phyloP scores from a whole-genome alignment of 2,113 vertebrate species.

The Poeciliopsis turrubarensis region DNA sequence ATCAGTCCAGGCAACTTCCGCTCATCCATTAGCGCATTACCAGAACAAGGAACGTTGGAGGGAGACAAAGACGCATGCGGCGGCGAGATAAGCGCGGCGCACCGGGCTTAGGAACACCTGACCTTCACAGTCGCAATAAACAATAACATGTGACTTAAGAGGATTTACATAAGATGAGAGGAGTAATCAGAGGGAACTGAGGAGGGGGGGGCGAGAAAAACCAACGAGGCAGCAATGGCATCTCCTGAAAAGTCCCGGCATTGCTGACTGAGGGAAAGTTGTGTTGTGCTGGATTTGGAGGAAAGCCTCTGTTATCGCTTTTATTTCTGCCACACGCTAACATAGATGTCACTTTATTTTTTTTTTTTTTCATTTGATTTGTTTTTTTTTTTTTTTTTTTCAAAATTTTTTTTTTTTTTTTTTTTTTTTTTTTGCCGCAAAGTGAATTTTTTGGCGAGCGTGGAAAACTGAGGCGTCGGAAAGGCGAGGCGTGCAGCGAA shows the following conservation, averaged over 20 bases:
- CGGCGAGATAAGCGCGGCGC: conserved; percentile 80
- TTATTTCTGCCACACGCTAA: conserved; percentile 59
- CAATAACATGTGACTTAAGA: conserved; percentile 86
- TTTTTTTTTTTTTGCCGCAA: neutral
- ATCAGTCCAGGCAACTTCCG: conserved; percentile 82
- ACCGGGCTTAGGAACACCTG: conserved; percentile 84
- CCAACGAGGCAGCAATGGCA: conserved; percentile 81
- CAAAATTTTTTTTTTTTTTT: neutral
- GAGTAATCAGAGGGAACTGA: conserved; percentile 80
- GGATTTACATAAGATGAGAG: conserved; percentile 86
- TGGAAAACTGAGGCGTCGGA: conserved; percentile 51
- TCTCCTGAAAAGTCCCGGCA: conserved; percentile 76
- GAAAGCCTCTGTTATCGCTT: conserved; percentile 66
- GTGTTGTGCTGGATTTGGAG: conserved; percentile 70
- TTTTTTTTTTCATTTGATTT: neutral
- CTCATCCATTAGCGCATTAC: conserved; percentile 81
- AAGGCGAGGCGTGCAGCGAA: conserved; percentile 40
- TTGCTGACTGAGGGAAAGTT: conserved; percentile 75
- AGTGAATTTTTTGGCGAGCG: conserved; percentile 43
- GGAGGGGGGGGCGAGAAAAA: conserved; percentile 45
- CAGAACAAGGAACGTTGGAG: conserved; percentile 79
- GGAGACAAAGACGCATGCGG: conserved; percentile 82
- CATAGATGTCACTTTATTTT: conserved; percentile 64
- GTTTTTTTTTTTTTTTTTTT: neutral
- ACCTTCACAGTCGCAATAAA: conserved; percentile 84